Evolutionary conservation across 2,797 vertebrate genomes (phyloP), one percentile per base, ranked within the genome.

Genomic region (Gadopsis marmoratus): DNA sequence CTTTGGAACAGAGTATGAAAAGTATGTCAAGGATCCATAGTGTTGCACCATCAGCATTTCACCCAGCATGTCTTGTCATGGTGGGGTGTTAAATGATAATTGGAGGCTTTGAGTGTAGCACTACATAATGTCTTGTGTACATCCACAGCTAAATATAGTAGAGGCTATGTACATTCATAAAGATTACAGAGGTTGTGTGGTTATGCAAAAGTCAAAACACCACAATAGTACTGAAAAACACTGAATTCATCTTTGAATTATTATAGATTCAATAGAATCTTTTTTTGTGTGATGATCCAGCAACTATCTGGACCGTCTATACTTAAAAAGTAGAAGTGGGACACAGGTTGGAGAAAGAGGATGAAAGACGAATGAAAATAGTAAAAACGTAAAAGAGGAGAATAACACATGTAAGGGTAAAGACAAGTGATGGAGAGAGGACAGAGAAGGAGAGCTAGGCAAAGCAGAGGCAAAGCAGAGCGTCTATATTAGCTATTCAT

Each of bases 41-140:
- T 83, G 87, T 79, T 86, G 80, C 83, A 79, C 56, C 74, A 80
- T 35, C 71, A 76, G 86, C 84, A 63, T 82, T 78, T 84, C 1
- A 1, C 53, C 65, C 35, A 2, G 69, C 58, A 31, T 61, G 68
- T 88, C 81, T 71, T 79, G 54, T 61, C 45, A 29, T 64, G 45
- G 62, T 81, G 23, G 61, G 50, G 78, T 78, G 79, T 75, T 88
- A 85, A 83, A 85, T 77, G 79, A 81, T 88, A 85, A 92, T 91
- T 87, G 82, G 31, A 69, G 71, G 41, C 62, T 84, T 77, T 71
- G 51, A 80, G 55, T 65, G 71, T 71, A 74, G 71, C 66, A 61
- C 23, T 26, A 76, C 71, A 55, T 81, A 55, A 82, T 33, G 70
- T 56, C 26, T 63, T 64, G 71, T 81, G 67, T 74, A 65, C 78